Evolutionary conservation across 2,797 vertebrate species (phyloP).

Genomic region (Nyctalus aviator): DNA sequence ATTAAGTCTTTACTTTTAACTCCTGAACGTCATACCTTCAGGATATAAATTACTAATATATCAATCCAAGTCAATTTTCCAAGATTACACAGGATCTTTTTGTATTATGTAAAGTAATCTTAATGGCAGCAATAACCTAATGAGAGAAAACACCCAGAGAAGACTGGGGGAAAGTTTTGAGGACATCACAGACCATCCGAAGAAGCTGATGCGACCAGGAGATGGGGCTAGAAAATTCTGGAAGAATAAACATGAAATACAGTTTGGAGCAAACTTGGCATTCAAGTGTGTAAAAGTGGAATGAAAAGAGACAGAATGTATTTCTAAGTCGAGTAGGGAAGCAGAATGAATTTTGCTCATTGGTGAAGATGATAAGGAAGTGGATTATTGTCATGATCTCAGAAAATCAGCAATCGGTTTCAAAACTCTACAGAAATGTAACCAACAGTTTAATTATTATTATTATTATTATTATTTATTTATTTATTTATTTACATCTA

Average conservation of each 20-base stretch:
- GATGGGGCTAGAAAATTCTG: background rate
- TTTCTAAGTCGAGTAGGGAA: background rate
- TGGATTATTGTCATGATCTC: background rate
- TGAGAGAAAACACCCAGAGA: background rate
- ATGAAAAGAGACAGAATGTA: background rate
- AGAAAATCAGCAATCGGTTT: slow-evolving; percentile 18
- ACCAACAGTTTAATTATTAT: background rate
- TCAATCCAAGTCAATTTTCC: slow-evolving; percentile 58
- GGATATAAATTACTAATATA: slow-evolving; percentile 34
- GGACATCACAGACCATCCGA: background rate
- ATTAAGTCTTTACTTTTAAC: slow-evolving; percentile 1
- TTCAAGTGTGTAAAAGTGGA: background rate
- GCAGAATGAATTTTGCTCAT: background rate
- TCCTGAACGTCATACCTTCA: background rate
- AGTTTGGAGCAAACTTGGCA: background rate
- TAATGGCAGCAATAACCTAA: background rate
- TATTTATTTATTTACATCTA: slow-evolving; percentile 1
- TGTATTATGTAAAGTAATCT: slow-evolving; percentile 48
- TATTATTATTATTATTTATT: no score
- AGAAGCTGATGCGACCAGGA: background rate
- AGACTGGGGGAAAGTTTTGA: background rate
- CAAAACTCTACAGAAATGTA: slow-evolving; percentile 21
- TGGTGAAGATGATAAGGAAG: background rate
- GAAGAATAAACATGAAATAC: background rate
- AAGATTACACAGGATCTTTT: background rate